Base-by-base conservation (phyloP, 2,113 vertebrate genomes). In the Puma concolor region DNA sequence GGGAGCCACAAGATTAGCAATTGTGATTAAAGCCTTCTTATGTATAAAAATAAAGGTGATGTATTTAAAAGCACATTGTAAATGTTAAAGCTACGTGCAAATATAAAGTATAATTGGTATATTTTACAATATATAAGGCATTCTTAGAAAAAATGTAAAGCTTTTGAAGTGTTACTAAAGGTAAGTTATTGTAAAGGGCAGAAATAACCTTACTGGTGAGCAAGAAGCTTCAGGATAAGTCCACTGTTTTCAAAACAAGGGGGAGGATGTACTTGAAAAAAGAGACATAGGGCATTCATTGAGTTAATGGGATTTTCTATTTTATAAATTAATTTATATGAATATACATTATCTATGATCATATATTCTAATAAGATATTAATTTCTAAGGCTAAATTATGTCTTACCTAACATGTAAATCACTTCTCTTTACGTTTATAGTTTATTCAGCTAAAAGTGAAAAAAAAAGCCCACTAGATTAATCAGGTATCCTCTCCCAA, bases 21-120 rank as follows among this genome's bases (percentile, higher is more conserved):
- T 4, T 79, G 19, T 96, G 63, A 77, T 66, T 95, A 95, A 96
- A 76, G 69, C n/a, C 52, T 93, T 57, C 29, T 94, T 21, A 66
- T 31, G 4, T 85, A 41, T 77, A 66, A 88, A 92, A 81, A 69
- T 63, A 86, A 81, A 85, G 23, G 44, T 69, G 29, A 82, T 83
- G 4, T n/a, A 77, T 93, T 80, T 93, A 17, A 93, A 95, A 80
- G 4, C 11, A 25, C 9, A 38, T 12, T 74, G 15, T 79, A 93
- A 54, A 89, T 77, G 3, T 69, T 91, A 60, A 91, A 80, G 25
- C 97, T 96, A 25, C 81, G 4, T 77, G 60, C 14, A 71, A 88
- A 93, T 41, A 64, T 64, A 67, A 91, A 12, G 44, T 71, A n/a
- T 29, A 48, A 50, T 71, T 64, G 44, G 41, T 50, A n/a, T 85